These are phyloP conservation scores for Myotis pilosus DNA, from an alignment of 2,797 vertebrate species.

Conservation along the genomic window DNA sequence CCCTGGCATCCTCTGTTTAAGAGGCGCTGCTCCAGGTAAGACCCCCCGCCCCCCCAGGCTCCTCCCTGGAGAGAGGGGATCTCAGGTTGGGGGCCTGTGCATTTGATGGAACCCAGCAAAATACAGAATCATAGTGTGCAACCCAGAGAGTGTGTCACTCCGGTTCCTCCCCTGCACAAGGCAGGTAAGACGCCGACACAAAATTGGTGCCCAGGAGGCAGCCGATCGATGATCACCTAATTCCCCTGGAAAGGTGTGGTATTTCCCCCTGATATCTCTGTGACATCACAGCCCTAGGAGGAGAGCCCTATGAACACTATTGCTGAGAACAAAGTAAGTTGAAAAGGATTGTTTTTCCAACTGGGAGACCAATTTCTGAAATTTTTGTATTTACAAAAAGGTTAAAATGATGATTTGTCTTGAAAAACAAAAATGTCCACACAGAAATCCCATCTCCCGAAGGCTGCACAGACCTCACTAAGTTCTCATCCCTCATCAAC, in stretches of 20 bases:
- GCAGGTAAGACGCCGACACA: background rate
- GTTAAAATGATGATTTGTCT: background rate
- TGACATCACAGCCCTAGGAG: background rate
- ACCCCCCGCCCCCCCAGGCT: too few relatives aligned
- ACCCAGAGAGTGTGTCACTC: background rate
- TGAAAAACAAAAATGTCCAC: background rate
- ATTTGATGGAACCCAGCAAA: background rate
- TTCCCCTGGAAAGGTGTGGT: background rate
- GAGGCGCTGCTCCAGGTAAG: accelerated
- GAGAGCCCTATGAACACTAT: background rate
- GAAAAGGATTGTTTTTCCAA: background rate
- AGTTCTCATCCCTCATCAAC: background rate
- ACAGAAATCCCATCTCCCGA: background rate
- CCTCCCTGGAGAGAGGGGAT: too few relatives aligned
- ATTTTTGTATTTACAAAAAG: background rate
- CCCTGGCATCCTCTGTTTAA: background rate
- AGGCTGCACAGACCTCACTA: background rate
- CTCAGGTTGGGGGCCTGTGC: background rate
- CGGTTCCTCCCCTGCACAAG: background rate
- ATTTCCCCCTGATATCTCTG: background rate
- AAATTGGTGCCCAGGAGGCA: background rate
- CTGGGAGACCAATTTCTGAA: background rate
- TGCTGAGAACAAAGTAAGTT: background rate
- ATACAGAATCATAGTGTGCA: background rate
- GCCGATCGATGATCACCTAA: background rate